These are phyloP conservation scores for Drosophila rhopaloa DNA, from an alignment of 1,140 invertebrate genomes.

Conservation along the genomic window DNA sequence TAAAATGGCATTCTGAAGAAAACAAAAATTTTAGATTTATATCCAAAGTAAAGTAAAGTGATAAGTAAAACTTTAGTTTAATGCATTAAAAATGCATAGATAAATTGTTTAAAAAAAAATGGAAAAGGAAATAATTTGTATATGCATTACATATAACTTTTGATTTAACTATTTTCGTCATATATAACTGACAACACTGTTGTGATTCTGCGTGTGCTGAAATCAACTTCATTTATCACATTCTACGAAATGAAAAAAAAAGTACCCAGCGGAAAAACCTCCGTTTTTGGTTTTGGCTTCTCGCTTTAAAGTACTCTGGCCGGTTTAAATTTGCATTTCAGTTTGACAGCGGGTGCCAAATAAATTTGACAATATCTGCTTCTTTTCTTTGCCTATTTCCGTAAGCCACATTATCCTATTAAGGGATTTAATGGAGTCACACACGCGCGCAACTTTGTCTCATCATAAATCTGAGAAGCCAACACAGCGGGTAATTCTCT, in stretches of 20 bases:
- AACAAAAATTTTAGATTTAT: too few relatives aligned
- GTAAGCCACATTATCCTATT: slow-evolving; percentile 73
- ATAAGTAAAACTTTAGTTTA: too few relatives aligned
- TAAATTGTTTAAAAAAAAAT: too few relatives aligned
- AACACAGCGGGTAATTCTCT: slow-evolving; percentile 59
- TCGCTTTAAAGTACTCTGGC: slow-evolving; percentile 38
- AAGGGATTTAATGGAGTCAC: slow-evolving; percentile 80
- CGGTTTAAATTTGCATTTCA: slow-evolving; percentile 58
- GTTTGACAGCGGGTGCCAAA: slow-evolving; percentile 54
- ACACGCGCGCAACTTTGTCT: slow-evolving; percentile 75
- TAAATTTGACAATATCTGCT: slow-evolving; percentile 54
- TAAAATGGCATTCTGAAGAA: too few relatives aligned
- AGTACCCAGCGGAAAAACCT: background rate
- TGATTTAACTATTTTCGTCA: too few relatives aligned
- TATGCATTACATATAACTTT: too few relatives aligned
- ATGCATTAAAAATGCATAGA: too few relatives aligned
- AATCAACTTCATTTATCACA: slow-evolving; percentile 31
- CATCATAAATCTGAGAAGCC: slow-evolving; percentile 73
- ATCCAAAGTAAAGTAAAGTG: too few relatives aligned
- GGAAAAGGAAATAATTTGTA: too few relatives aligned
- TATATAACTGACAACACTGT: background rate
- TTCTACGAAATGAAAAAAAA: background rate
- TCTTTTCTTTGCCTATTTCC: slow-evolving; percentile 35
- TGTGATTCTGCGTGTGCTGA: background rate
- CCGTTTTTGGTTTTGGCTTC: background rate